phyloP scores from a whole-genome alignment of 2,113 vertebrate species.

The Xerus inauris region DNA sequence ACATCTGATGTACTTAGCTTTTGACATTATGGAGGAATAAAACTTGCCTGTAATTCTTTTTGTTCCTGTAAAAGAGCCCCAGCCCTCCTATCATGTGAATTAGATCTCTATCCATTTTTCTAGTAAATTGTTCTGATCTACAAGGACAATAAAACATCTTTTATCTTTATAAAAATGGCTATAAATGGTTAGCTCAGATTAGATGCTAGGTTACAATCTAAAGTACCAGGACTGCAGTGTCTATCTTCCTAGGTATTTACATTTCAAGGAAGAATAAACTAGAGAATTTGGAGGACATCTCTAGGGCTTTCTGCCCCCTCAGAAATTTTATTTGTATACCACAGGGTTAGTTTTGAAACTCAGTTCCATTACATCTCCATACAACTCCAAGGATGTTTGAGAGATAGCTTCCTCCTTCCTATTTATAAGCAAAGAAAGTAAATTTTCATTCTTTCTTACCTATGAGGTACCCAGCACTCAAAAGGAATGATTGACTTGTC shows the following conservation, averaged over 20 bases:
- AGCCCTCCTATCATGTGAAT: neutral
- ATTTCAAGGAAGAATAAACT: neutral
- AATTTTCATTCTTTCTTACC: neutral
- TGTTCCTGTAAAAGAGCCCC: neutral
- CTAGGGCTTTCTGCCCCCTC: neutral
- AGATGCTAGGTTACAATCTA: neutral
- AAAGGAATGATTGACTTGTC: neutral
- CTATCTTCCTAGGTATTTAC: neutral
- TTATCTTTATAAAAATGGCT: neutral
- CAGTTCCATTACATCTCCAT: neutral
- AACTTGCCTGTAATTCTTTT: neutral
- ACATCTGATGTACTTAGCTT: neutral
- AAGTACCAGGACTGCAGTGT: neutral
- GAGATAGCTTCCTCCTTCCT: neutral
- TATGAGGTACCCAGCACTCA: no score
- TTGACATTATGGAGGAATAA: neutral
- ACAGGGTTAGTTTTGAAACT: neutral
- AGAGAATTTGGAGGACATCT: neutral
- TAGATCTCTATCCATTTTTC: neutral
- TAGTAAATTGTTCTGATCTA: neutral
- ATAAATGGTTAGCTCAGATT: neutral
- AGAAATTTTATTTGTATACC: neutral
- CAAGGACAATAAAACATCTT: neutral
- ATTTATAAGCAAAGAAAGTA: neutral
- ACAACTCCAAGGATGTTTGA: neutral